Evolutionary conservation across 1,140 invertebrate genomes (phyloP).

Genomic region (Drosophila lacteicornis): DNA sequence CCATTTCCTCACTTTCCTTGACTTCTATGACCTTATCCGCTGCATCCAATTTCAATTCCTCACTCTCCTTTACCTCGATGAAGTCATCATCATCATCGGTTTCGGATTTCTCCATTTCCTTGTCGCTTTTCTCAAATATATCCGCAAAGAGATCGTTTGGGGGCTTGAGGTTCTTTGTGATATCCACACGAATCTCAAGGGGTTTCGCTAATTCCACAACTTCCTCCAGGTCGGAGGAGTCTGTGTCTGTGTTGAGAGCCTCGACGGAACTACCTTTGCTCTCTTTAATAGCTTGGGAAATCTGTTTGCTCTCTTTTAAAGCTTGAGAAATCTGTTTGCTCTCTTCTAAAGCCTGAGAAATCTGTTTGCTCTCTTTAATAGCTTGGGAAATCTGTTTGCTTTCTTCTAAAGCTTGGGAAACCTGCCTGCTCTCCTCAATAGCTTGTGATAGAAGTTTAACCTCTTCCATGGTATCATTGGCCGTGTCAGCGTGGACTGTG

Average conservation of each 20-base stretch:
- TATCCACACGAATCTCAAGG: constrained; percentile 83
- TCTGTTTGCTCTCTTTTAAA: constrained; percentile 17
- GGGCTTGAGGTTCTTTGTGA: constrained; percentile 58
- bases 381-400: constrained; percentile 22
- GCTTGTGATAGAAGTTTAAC: constrained; percentile 47
- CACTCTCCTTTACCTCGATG: constrained; percentile 27
- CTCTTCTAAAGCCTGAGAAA: background rate
- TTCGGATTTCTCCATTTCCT: background rate
- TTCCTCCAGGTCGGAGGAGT: constrained; percentile 39
- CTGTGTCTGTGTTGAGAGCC: constrained; percentile 15
- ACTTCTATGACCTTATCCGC: background rate
- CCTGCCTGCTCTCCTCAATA: constrained; percentile 50
- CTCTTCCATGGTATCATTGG: constrained; percentile 49
- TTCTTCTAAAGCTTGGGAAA: constrained; percentile 24
- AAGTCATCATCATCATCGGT: constrained; percentile 16
- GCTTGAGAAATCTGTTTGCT: constrained; percentile 22
- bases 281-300: background rate
- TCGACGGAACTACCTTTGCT: constrained; percentile 1
- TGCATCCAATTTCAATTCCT: background rate
- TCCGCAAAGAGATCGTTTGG: constrained; percentile 90
- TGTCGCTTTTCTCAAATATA: constrained; percentile 85
- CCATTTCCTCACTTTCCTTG: background rate
- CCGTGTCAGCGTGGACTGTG: background rate
- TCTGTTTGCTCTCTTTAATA: constrained; percentile 37
- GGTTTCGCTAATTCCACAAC: constrained; percentile 20